Base-by-base conservation (phyloP, 2,113 vertebrate species). In the Sylvilagus bachmani region DNA sequence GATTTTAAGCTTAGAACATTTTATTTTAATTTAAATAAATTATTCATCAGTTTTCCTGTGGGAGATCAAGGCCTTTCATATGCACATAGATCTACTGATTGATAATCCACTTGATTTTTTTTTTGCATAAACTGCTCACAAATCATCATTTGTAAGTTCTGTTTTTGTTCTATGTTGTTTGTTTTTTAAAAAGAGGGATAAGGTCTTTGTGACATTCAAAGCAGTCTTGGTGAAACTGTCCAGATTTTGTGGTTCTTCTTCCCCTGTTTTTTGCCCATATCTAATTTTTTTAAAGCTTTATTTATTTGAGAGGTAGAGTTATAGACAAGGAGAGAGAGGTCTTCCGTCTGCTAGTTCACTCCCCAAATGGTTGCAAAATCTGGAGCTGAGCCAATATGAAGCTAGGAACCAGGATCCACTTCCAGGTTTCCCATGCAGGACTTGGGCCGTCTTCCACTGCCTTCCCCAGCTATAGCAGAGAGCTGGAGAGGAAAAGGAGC, bases 1-100 rank as follows among this genome's bases (percentile, higher is more conserved):
- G 77, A 31, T 80, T 86, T 58, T 58, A 86, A 81, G 53, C 27
- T 70, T 19, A 67, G 44, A 88, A 2, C 38, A 22, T 78, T 89
- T 82, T 74, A 66, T 66, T 88, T 77, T 83, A 78, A 70, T 55
- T 25, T 83, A 33, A 89, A 53, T 24, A 66, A 84, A 36, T n/a
- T 82, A 79, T 7, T 58, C n/a, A 78, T 51, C 38, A 38, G 49
- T 79, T 5, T 29, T 79, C 67, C 69, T 38, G 17, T 93, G 38
- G 6, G 16, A 73, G 19, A 25, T 55, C 71, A 77, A 51, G 29
- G 6, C 4, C 16, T 89, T 74, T 70, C 62, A 69, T 44, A 49
- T 81, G 24, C 71, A 64, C 71, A 16, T 29, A 61, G 62, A n/a
- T 61, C 14, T 67, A 58, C 49, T 74, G 44, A 36, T 74, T 73